Evolutionary conservation across 2,888 invertebrate genomes (phyloP).

Genomic region (Pterobdella sp.): DNA sequence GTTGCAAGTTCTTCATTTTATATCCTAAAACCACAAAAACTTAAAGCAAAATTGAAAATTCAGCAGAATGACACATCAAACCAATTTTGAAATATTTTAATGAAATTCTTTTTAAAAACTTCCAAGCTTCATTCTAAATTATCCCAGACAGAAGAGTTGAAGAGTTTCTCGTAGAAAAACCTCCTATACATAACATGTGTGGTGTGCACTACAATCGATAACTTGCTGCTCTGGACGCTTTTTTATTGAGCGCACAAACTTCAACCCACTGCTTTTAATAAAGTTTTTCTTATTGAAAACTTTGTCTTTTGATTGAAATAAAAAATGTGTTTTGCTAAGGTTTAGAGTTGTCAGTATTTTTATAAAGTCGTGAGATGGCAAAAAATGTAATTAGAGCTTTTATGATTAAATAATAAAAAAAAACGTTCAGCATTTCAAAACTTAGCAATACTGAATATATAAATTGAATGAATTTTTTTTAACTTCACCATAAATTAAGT

Average conservation of each 20-base stretch:
- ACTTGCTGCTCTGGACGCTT: conserved; percentile 5
- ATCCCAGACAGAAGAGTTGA: background rate
- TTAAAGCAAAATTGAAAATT: background rate
- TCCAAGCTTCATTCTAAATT: background rate
- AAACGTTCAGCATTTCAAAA: too few relatives aligned
- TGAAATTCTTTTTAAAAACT: background rate
- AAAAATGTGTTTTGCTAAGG: too few relatives aligned
- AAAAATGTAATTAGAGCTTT: too few relatives aligned
- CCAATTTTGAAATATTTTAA: background rate
- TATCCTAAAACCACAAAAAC: background rate
- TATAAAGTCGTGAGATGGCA: too few relatives aligned
- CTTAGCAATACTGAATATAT: too few relatives aligned
- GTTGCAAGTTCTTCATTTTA: background rate
- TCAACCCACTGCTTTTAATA: background rate
- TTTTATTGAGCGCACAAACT: background rate
- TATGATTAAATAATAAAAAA: too few relatives aligned
- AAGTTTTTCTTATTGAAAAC: background rate
- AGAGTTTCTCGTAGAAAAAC: background rate
- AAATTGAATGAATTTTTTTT: too few relatives aligned
- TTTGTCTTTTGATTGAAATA: background rate
- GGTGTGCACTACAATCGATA: background rate
- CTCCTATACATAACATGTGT: background rate
- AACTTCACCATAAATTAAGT: too few relatives aligned
- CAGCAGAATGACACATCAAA: conserved; percentile 3
- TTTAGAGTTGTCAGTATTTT: too few relatives aligned